Evolutionary conservation across 1,140 invertebrate genomes (phyloP).

Genomic region (Carcinoscorpius rotundicauda): DNA sequence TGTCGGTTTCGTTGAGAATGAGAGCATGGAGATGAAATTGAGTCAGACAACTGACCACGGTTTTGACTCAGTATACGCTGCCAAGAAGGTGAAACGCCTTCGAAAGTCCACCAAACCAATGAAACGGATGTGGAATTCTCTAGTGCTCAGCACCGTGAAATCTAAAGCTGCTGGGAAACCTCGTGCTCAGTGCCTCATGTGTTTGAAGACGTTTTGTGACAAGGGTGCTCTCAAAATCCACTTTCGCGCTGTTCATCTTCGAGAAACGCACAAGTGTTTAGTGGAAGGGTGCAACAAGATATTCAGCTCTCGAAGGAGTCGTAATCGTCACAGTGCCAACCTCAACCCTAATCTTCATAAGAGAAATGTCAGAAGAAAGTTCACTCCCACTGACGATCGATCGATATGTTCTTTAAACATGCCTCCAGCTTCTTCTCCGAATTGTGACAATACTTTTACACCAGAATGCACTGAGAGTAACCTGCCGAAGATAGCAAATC

Average conservation of each 20-base stretch:
- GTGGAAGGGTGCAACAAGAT: slow-evolving; percentile 99
- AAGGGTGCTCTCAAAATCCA: slow-evolving; percentile 99
- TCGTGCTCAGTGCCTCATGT: slow-evolving; percentile 94
- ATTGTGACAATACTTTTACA: not conserved
- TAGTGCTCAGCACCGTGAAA: slow-evolving; percentile 74
- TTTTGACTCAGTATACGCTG: slow-evolving; percentile 29
- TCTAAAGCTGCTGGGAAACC: slow-evolving; percentile 91
- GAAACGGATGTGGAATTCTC: slow-evolving; percentile 82
- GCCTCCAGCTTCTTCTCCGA: slow-evolving; percentile 31
- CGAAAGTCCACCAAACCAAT: slow-evolving; percentile 70
- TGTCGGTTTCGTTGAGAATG: slow-evolving; percentile 24
- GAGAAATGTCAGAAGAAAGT: slow-evolving; percentile 78
- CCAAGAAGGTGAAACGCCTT: slow-evolving; percentile 39
- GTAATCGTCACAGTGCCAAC: slow-evolving; percentile 94
- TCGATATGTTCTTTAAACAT: slow-evolving; percentile 70
- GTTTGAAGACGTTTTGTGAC: slow-evolving; percentile 98
- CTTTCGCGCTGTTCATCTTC: slow-evolving; percentile 94
- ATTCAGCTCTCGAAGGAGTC: slow-evolving; percentile 90
- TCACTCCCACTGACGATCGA: slow-evolving; percentile 81
- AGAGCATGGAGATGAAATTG: slow-evolving; percentile 21
- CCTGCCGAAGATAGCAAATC: too few species aligned
- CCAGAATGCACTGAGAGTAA: too few species aligned
- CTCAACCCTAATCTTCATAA: slow-evolving; percentile 97
- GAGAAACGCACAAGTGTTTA: slow-evolving; percentile 99
- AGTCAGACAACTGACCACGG: slow-evolving; percentile 12